phyloP scores from a whole-genome alignment of 2,113 vertebrate genomes.

The Lasiurus cinereus region DNA sequence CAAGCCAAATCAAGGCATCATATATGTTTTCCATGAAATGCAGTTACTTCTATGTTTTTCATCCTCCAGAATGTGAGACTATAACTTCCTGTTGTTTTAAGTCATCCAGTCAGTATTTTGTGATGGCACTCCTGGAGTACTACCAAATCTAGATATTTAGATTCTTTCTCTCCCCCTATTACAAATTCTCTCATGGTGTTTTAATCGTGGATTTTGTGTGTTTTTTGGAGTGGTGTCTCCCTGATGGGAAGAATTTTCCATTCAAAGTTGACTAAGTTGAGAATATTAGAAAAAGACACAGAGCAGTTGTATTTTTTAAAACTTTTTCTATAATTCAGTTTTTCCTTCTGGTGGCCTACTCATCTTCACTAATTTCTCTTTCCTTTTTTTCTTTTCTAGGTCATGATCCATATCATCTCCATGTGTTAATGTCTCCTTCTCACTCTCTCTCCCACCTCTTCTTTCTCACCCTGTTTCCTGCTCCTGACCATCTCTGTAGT shows the following conservation, averaged over 20 bases:
- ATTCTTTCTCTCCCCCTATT: not conserved
- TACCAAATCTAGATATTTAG: not conserved
- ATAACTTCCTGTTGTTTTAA: not conserved
- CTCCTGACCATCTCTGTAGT: not conserved
- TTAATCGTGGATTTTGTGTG: not conserved
- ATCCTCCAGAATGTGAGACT: not conserved
- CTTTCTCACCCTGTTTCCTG: not conserved
- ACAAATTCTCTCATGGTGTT: not conserved
- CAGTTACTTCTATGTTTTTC: not conserved
- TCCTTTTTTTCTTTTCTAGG: not conserved
- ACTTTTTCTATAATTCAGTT: not conserved
- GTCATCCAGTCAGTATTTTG: not conserved
- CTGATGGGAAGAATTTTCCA: not conserved
- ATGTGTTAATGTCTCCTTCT: not conserved
- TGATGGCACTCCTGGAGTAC: not conserved
- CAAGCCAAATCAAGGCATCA: not conserved
- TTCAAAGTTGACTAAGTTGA: not conserved
- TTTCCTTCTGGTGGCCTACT: not conserved
- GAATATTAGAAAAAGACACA: not conserved
- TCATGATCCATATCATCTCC: not conserved
- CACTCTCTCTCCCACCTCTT: not conserved
- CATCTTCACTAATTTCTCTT: not conserved
- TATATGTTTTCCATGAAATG: not conserved
- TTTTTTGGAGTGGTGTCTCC: not conserved
- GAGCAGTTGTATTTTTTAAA: not conserved